phyloP scores from a whole-genome alignment of 2,113 vertebrate genomes.

The Apistogramma diplotaenia region DNA sequence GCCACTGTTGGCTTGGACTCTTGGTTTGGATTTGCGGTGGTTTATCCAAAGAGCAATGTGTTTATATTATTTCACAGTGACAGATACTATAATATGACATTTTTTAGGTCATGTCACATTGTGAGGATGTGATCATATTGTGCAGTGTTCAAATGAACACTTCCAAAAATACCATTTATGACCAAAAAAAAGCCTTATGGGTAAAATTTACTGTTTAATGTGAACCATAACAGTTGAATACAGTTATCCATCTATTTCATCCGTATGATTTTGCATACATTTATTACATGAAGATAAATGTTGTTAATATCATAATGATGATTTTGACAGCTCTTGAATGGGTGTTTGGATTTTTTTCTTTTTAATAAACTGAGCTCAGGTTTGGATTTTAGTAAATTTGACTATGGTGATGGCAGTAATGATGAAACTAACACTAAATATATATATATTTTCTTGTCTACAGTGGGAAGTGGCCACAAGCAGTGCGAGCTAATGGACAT shows the following conservation, averaged over 20 bases:
- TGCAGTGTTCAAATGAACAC: not conserved
- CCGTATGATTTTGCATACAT: no score
- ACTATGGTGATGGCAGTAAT: not conserved
- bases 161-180: no score
- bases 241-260: no score
- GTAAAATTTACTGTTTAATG: no score
- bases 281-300: not conserved
- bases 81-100: not conserved
- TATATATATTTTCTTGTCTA: not conserved
- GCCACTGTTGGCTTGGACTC: not conserved
- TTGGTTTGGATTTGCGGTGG: not conserved
- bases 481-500: slow-evolving; percentile 96
- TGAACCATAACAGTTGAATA: no score
- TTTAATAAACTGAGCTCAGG: not conserved
- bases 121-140: not conserved
- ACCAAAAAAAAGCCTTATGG: no score
- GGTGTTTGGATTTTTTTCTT: not conserved
- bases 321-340: not conserved
- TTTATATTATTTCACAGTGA: not conserved
- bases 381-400: not conserved
- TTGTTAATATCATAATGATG: not conserved
- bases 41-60: not conserved
- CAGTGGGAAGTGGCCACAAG: slow-evolving; percentile 93
- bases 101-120: not conserved
- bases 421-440: not conserved